Base-by-base conservation (phyloP, 92 coral and sea anemone genomes). In the Parazoanthus atlanticus region DNA sequence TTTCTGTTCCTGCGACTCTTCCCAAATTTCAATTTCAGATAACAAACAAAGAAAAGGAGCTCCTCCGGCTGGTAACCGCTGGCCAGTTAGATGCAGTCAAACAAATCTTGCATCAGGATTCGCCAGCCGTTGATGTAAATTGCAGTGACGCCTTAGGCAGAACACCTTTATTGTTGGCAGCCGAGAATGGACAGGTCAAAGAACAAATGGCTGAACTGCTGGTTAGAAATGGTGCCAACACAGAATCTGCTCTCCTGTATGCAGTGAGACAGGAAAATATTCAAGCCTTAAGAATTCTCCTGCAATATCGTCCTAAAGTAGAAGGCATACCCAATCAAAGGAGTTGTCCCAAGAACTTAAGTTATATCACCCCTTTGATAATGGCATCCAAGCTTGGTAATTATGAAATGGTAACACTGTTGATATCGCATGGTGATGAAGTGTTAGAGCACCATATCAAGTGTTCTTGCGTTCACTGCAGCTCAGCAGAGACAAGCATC, bases 341-440 rank as follows among this genome's bases (percentile, higher is more conserved):
- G 13, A 54, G 21, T 0, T 31, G 28, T 61, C n/a, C 40, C 66
- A 8, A 29, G 36, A 17, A 61, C 38, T 28, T 80, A 7, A 33
- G 16, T 34, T 58, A 54, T 81, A 10, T 21, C 56, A 52, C 86
- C 8, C 86, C 86, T 21, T 31, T 82, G 32, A 65, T 82, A 25
- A 11, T 82, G 54, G 86, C 86, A 40, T 64, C 56, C 46, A 65
- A 82, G 64, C 86, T 82, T 65, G 86, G 86, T 23, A 65, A 82
- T 9, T 82, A 56, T 40, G 36, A 82, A 66, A 82, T 82, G 86
- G 56, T 82, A 67, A 66, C 76, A 26, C 33, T 33, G 4, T 26
- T 82, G 76, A 64, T 82, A 38, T 65, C 75, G 11, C 56, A 82
- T 3, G 86, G 86, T 8, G 29, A 82, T 28, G 75, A 25, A 40